Base-by-base conservation (phyloP, 1,140 invertebrate genomes). In the Ips typographus region DNA sequence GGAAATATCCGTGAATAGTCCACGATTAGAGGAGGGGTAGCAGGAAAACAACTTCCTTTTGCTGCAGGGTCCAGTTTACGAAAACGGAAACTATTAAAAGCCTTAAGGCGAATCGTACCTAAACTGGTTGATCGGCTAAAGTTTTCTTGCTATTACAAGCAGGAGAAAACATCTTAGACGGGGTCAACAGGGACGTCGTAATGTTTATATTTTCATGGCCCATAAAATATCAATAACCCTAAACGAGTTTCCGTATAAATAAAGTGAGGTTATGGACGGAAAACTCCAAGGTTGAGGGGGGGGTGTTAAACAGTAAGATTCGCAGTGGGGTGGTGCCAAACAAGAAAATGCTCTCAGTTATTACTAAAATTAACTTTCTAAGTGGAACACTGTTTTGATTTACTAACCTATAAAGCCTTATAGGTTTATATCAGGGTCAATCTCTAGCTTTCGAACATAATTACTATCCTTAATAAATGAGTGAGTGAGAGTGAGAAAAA, bases 41-140 rank as follows among this genome's bases (percentile, higher is more conserved):
- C 60, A 39, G 44, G 62, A 65, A 65, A 65, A 65, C 62, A 65
- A 65, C 62, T 65, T 56, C 44, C 44, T 37, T 49, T 40, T 62
- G 43, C 60, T 62, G 61, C 70, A 64, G 68, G 68, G 65, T 56
- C 73, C 74, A 75, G 70, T 74, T 76, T 75, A 75, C 72, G 66
- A 63, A 71, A 68, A 75, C 75, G 75, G 72, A 72, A 77, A 77
- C 74, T 77, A 75, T 73, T 77, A 75, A 75, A 67, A 49, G 74
- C 75, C 74, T 64, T 63, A 43, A 66, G 75, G 56, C 52, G 6
- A 7, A 55, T n/a, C 6, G 37, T 55, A 55, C 52, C 52, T 55
- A 55, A 38, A 57, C 39, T 40, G 22, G 7, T 6, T 8, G 1
- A 57, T 22, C 6, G 39, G 37, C 5, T 4, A 57, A 57, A 57